Evolutionary conservation across 2,888 invertebrate species (phyloP).

Genomic region (Alloplasta piceator): DNA sequence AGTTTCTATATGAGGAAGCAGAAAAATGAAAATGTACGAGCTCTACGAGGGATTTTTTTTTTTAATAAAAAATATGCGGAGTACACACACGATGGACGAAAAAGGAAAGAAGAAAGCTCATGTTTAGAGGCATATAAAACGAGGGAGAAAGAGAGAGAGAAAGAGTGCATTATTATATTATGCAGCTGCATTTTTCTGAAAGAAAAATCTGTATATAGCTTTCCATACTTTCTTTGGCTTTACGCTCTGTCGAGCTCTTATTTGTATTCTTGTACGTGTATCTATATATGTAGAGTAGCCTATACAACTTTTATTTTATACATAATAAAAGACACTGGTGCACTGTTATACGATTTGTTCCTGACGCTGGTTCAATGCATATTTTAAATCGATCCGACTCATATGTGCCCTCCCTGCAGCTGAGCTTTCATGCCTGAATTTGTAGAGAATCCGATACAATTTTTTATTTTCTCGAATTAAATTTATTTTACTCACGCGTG

Average conservation of each 20-base stretch:
- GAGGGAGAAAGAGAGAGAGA: neutral
- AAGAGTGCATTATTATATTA: slow-evolving; percentile 26
- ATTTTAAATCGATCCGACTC: slow-evolving; percentile 58
- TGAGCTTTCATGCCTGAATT: slow-evolving; percentile 9
- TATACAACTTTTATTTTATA: slow-evolving; percentile 9
- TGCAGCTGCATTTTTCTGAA: slow-evolving; percentile 42
- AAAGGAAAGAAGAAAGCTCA: slow-evolving; percentile 12
- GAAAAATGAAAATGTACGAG: neutral
- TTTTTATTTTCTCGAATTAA: too few species aligned
- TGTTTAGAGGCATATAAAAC: slow-evolving; percentile 34
- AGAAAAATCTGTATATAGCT: slow-evolving; percentile 36
- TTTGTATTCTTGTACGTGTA: too few species aligned
- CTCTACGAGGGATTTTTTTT: neutral
- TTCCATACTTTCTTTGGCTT: slow-evolving; percentile 10
- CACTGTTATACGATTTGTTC: slow-evolving; percentile 30
- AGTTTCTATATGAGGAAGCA: neutral
- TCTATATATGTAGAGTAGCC: too few species aligned
- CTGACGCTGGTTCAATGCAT: slow-evolving; percentile 56
- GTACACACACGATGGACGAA: neutral
- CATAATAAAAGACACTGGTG: slow-evolving; percentile 10
- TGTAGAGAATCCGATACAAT: neutral
- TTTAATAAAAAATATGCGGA: neutral
- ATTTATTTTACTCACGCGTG: too few species aligned
- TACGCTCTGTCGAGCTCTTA: slow-evolving; percentile 39
- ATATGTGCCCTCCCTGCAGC: slow-evolving; percentile 18